Conservation (phyloP, 2,888 invertebrate genomes). For the Drosophila lutescens region DNA sequence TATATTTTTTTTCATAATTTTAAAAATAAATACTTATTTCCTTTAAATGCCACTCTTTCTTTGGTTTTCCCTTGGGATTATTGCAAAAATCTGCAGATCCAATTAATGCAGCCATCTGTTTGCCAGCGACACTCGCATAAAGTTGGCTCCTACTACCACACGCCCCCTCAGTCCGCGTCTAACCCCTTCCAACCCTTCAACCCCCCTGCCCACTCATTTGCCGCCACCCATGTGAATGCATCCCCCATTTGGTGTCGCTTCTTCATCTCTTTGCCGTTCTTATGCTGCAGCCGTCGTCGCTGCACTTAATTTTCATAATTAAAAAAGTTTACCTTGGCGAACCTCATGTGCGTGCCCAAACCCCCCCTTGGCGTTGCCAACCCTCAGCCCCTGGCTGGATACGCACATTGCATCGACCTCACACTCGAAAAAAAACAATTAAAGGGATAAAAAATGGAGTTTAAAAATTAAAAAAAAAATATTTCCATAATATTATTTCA, state of each 20-base stretch:
- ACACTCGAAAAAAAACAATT: conserved; percentile 9
- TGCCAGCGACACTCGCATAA: conserved; percentile 33
- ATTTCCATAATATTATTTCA: background rate
- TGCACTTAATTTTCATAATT: conserved; percentile 78
- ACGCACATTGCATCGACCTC: conserved; percentile 60
- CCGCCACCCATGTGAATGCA: conserved; percentile 6
- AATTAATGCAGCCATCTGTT: conserved; percentile 40
- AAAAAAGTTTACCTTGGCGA: conserved; percentile 75
- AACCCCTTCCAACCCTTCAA: too few species aligned
- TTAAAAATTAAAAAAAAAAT: background rate
- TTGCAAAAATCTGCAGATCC: conserved; percentile 28
- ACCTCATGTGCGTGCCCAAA: conserved; percentile 47
- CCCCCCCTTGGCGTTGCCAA: background rate
- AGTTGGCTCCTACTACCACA: conserved; percentile 1
- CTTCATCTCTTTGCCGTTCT: conserved; percentile 30
- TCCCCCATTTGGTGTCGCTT: conserved; percentile 8
- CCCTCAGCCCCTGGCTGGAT: conserved; percentile 12
- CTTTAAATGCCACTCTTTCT: background rate
- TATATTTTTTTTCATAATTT: background rate
- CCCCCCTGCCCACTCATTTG: background rate
- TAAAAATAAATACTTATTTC: background rate
- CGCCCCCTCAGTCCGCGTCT: background rate
- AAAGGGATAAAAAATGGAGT: background rate
- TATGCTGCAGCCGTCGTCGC: conserved; percentile 58
- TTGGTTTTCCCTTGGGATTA: conserved; percentile 14